phyloP scores from a whole-genome alignment of 2,797 vertebrate species.

The Etheostoma nigrum region DNA sequence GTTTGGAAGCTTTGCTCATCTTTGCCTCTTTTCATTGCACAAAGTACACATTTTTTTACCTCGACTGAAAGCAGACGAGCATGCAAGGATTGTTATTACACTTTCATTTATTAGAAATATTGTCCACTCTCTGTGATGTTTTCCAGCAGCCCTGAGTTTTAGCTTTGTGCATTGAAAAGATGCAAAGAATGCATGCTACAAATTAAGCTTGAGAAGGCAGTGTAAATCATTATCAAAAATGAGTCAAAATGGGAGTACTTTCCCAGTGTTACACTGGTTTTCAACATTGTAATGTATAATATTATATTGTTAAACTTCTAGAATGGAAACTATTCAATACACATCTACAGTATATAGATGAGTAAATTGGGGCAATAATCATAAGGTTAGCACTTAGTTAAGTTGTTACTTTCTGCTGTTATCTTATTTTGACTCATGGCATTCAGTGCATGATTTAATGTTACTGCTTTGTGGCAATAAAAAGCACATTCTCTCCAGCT shows the following conservation, averaged over 20 bases:
- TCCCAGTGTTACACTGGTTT: conserved; percentile 49
- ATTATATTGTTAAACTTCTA: conserved; percentile 14
- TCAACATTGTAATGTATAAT: conserved; percentile 46
- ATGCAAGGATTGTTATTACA: conserved; percentile 70
- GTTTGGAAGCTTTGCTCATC: conserved; percentile 83
- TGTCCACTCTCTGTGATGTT: conserved; percentile 71
- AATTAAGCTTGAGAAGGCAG: conserved; percentile 87
- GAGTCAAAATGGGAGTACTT: conserved; percentile 85
- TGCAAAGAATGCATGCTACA: conserved; percentile 82
- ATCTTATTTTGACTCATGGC: conserved; percentile 86
- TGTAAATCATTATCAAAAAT: conserved; percentile 81
- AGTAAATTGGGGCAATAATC: conserved; percentile 55
- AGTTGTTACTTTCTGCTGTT: conserved; percentile 45
- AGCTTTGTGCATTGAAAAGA: conserved; percentile 88
- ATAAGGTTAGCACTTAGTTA: conserved; percentile 23
- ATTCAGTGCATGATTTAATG: conserved; percentile 82
- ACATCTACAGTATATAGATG: conserved; percentile 15
- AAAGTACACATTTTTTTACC: conserved; percentile 81
- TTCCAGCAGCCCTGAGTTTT: conserved; percentile 61
- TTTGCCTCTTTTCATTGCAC: conserved; percentile 88
- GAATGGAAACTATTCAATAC: conserved; percentile 9
- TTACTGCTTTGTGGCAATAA: conserved; percentile 78
- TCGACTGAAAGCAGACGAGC: conserved; percentile 56
- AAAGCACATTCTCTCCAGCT: conserved; percentile 86
- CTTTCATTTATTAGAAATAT: conserved; percentile 66